Percentiles rank a stretch among this genome's conserved stretches.
These are phyloP conservation scores for Gila orcuttii DNA, from an alignment of 2,113 vertebrate genomes.

Conservation along the genomic window DNA sequence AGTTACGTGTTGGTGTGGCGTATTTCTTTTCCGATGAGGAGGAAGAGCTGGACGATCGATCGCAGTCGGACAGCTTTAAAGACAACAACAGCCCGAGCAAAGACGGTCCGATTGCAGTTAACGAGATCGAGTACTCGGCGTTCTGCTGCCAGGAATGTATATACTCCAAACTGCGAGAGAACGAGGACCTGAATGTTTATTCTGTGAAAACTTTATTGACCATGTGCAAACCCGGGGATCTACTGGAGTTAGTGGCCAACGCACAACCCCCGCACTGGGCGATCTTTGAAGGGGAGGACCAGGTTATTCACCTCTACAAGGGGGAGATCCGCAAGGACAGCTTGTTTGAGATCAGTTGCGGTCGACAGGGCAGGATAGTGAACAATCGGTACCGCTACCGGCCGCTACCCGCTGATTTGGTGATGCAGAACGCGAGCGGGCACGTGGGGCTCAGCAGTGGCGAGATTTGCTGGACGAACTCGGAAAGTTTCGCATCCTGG, in stretches of 20 bases:
- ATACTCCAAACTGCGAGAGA: slow-evolving; percentile 95
- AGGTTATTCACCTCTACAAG: slow-evolving; percentile 93
- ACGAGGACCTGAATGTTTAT: slow-evolving; percentile 90
- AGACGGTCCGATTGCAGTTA: slow-evolving; percentile 82
- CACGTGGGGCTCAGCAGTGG: slow-evolving; percentile 92
- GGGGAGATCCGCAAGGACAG: slow-evolving; percentile 97
- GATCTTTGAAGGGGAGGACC: slow-evolving; percentile 89
- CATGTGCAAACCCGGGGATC: slow-evolving; percentile 94
- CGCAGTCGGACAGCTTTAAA: slow-evolving; percentile 89
- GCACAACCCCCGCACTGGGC: slow-evolving; percentile 93
- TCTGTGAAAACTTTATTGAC: slow-evolving; percentile 87
- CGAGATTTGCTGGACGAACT: slow-evolving; percentile 98
- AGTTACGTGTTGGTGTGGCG: slow-evolving; percentile 97
- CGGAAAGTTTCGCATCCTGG: slow-evolving; percentile 99
- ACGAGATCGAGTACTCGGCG: slow-evolving; percentile 95
- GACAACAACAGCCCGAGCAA: slow-evolving; percentile 81
- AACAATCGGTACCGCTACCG: slow-evolving; percentile 97
- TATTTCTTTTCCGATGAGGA: slow-evolving; percentile 99
- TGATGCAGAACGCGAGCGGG: slow-evolving; percentile 96
- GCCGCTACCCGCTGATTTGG: slow-evolving; percentile 91
- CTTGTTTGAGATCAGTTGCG: slow-evolving; percentile 87
- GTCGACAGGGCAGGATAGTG: slow-evolving; percentile 91
- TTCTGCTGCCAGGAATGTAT: slow-evolving; percentile 99
- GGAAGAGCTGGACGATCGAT: slow-evolving; percentile 96
- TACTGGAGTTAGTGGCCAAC: slow-evolving; percentile 90